phyloP scores from a whole-genome alignment of 2,888 invertebrate species.

The Lapara coniferarum region DNA sequence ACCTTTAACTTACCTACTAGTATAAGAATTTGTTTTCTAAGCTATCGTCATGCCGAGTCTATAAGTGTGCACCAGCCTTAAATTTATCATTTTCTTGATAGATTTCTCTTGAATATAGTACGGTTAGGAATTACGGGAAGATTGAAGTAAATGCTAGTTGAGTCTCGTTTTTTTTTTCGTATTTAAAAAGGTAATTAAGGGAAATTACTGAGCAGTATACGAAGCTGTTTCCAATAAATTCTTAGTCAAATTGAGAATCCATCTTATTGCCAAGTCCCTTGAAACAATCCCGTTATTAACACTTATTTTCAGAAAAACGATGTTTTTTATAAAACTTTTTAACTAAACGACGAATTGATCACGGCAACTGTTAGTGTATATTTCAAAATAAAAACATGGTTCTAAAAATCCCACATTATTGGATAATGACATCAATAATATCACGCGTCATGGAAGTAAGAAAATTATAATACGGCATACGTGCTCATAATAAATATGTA shows the following conservation, averaged over 20 bases:
- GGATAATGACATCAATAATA: neutral
- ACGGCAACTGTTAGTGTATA: neutral
- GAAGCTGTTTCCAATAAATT: neutral
- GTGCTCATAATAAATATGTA: neutral
- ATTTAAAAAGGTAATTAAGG: neutral
- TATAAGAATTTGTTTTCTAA: too few relatives aligned
- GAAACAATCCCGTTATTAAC: neutral
- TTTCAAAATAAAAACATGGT: neutral
- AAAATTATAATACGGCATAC: neutral
- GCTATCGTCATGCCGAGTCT: too few relatives aligned
- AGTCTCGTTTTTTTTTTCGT: neutral
- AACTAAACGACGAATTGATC: neutral
- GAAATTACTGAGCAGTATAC: neutral
- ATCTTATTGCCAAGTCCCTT: constrained; percentile 19
- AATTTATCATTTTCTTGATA: neutral
- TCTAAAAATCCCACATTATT: neutral
- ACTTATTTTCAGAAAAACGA: neutral
- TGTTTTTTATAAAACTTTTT: neutral
- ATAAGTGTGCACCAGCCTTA: too few relatives aligned
- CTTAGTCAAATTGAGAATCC: constrained; percentile 9
- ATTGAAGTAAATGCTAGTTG: neutral
- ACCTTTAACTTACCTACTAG: too few relatives aligned
- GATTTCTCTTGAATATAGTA: neutral
- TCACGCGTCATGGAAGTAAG: neutral
- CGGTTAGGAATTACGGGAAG: neutral